Conservation (phyloP, 1,140 invertebrate species). For the Hyles vespertilio region DNA sequence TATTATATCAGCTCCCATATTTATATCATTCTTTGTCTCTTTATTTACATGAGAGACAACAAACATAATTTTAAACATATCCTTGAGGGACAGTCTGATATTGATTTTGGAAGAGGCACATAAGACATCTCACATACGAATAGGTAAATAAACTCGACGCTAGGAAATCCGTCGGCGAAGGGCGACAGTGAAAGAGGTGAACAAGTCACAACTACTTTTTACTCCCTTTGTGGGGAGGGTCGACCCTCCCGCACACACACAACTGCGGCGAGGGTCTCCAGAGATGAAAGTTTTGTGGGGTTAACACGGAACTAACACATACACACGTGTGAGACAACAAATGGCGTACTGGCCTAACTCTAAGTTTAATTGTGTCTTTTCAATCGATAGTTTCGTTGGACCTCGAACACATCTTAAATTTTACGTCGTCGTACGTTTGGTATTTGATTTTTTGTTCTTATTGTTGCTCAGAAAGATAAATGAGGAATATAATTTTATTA, state of each 20-base stretch:
- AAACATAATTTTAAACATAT: too few species aligned
- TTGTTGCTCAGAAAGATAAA: too few species aligned
- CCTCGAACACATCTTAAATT: constrained; percentile 27
- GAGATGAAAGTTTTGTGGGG: constrained; percentile 75
- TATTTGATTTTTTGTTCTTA: too few species aligned
- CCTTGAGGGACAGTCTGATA: too few species aligned
- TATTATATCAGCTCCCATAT: too few species aligned
- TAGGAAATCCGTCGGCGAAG: constrained; percentile 33
- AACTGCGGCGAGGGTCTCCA: constrained; percentile 49
- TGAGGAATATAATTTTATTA: too few species aligned
- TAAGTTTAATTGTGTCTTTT: constrained; percentile 75
- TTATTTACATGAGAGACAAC: too few species aligned
- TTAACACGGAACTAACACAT: constrained; percentile 59
- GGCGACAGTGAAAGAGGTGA: constrained; percentile 73
- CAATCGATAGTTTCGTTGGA: constrained; percentile 63
- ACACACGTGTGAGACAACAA: constrained; percentile 64
- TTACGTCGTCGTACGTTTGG: constrained; percentile 5
- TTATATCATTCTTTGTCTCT: too few species aligned
- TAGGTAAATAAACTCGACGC: constrained; percentile 20
- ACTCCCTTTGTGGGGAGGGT: constrained; percentile 64
- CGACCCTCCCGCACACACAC: constrained; percentile 39
- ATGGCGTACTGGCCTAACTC: constrained; percentile 69
- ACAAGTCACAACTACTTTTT: constrained; percentile 70
- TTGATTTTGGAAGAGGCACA: too few species aligned
- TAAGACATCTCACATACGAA: constrained; percentile 1